Evolutionary conservation across 1,140 invertebrate genomes (phyloP).

Genomic region (Platorchestia sp.): DNA sequence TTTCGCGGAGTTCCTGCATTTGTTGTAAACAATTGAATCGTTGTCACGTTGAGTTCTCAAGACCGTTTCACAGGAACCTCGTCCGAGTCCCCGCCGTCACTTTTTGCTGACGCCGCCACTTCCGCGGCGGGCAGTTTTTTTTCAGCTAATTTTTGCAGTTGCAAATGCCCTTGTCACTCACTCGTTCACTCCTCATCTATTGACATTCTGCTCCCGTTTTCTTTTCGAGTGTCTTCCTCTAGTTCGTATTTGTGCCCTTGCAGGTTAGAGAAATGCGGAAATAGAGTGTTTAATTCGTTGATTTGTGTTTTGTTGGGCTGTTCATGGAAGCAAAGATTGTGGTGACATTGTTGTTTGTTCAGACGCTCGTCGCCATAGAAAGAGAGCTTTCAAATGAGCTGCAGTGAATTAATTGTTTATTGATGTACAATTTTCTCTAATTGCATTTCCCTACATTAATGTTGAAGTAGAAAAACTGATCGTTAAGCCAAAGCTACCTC

Average conservation of each 20-base stretch:
- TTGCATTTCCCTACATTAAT: background rate
- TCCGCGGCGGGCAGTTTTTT: background rate
- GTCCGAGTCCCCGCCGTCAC: background rate
- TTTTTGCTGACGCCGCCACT: background rate
- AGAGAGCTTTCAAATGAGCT: background rate
- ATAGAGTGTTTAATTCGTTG: background rate
- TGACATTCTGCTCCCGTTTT: background rate
- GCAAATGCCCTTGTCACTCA: background rate
- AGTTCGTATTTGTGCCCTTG: background rate
- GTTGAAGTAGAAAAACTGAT: background rate
- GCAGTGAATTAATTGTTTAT: no score
- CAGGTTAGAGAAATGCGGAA: background rate
- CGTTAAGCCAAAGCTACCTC: background rate
- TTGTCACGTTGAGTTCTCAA: background rate
- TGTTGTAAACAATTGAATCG: background rate
- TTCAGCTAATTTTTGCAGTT: background rate
- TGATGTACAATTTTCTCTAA: background rate
- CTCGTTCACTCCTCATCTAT: background rate
- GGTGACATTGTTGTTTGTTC: background rate
- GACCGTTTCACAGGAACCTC: background rate
- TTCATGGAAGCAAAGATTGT: background rate
- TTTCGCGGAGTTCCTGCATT: background rate
- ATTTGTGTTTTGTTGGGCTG: background rate
- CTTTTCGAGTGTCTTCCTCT: background rate
- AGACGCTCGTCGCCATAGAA: background rate